A percentile compares a stretch with the other conserved stretches of the same genome.
Conservation (phyloP, 2,888 invertebrate species). For the Autographa pulchrina region DNA sequence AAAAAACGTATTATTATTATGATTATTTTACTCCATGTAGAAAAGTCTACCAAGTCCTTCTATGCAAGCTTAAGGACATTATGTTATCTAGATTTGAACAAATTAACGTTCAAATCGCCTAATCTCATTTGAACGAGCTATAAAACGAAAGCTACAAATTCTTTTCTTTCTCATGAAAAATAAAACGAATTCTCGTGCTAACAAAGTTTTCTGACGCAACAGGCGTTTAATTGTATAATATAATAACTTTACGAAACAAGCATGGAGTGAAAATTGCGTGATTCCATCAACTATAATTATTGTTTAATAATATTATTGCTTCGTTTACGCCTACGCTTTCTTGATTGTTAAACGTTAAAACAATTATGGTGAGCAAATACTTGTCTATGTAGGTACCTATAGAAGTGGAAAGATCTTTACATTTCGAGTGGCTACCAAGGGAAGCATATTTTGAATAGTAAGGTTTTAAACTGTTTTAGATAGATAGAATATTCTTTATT, state of each 20-base stretch:
- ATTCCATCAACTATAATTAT: conserved; percentile 3
- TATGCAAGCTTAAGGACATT: not conserved
- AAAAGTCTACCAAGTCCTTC: too few species aligned
- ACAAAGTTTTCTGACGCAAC: conserved; percentile 42
- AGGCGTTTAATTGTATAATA: conserved; percentile 49
- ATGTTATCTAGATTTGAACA: not conserved
- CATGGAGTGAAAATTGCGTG: conserved; percentile 5
- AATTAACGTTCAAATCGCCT: not conserved
- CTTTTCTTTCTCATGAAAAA: conserved; percentile 29
- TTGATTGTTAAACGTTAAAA: not conserved
- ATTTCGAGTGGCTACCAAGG: not conserved
- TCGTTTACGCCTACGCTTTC: not conserved
- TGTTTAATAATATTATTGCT: conserved; percentile 26
- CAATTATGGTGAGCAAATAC: not conserved
- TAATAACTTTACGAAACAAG: conserved; percentile 35
- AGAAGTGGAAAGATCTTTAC: not conserved
- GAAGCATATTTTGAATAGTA: too few species aligned
- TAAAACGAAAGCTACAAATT: not conserved
- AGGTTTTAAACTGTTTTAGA: too few species aligned
- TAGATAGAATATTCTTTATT: too few species aligned
- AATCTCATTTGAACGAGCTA: not conserved
- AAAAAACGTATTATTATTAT: too few species aligned
- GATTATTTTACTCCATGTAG: too few species aligned
- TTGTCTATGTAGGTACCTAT: not conserved
- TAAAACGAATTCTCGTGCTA: conserved; percentile 12